Percentiles rank a stretch among this genome's conserved stretches.
Evolutionary conservation across 2,797 vertebrate genomes (phyloP).

Genomic region (Acipenser transmontanus): DNA sequence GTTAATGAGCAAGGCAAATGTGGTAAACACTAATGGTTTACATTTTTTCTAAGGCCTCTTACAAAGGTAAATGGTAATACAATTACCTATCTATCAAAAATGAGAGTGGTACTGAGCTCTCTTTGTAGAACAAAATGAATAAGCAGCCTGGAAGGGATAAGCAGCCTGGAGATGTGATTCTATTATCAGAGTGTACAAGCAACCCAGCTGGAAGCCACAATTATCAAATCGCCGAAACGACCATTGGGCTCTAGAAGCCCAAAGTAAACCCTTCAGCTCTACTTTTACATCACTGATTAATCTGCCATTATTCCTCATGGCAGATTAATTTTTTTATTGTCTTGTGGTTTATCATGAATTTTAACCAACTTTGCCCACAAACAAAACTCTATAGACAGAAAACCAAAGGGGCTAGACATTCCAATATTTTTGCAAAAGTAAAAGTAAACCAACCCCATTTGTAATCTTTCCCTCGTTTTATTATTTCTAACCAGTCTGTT

Average conservation of each 20-base stretch:
- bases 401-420: too few species aligned
- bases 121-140: background rate
- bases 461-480: too few species aligned
- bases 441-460: too few species aligned
- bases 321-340: constrained; percentile 5
- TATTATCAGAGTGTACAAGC: constrained; percentile 5
- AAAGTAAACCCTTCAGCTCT: constrained; percentile 4
- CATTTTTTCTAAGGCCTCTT: background rate
- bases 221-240: constrained; percentile 5
- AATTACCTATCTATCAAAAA: background rate
- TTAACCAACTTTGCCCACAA: too few species aligned
- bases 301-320: background rate
- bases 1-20: constrained; percentile 5
- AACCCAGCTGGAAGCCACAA: constrained; percentile 9
- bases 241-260: background rate
- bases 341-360: too few species aligned
- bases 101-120: background rate
- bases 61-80: background rate
- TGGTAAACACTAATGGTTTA: background rate
- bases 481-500: too few species aligned
- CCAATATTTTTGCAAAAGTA: too few species aligned
- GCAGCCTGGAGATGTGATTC: constrained; percentile 4
- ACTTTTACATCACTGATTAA: constrained; percentile 7
- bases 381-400: too few species aligned
- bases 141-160: background rate